These are phyloP conservation scores for Nysson spinosus DNA, from an alignment of 2,888 invertebrate genomes.

Conservation along the genomic window DNA sequence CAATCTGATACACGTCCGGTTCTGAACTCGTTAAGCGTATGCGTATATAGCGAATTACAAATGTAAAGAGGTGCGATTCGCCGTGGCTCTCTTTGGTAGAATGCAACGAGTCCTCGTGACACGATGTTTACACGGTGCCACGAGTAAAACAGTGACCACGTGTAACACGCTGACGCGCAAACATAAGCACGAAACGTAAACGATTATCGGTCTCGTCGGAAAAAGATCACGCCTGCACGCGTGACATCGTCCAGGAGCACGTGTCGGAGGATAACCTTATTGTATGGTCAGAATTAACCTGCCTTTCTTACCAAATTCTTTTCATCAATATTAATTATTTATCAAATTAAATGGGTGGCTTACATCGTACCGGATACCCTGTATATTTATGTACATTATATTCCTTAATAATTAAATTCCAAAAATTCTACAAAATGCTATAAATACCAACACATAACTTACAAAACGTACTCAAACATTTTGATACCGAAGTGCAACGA, in stretches of 20 bases:
- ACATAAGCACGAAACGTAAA: constrained; percentile 59
- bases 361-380: too few relatives aligned
- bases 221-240: constrained; percentile 46
- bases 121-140: constrained; percentile 51
- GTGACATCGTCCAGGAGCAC: constrained; percentile 47
- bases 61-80: constrained; percentile 31
- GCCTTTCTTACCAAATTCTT: too few relatives aligned
- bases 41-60: constrained; percentile 12
- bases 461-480: too few relatives aligned
- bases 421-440: too few relatives aligned
- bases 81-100: constrained; percentile 3
- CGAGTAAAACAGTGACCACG: constrained; percentile 62
- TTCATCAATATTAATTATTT: too few relatives aligned
- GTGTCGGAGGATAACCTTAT: constrained; percentile 39
- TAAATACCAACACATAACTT: too few relatives aligned
- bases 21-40: constrained; percentile 18
- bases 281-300: constrained; percentile 9
- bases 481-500: too few relatives aligned
- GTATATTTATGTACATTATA: too few relatives aligned
- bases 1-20: constrained; percentile 13
- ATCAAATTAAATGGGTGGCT: too few relatives aligned
- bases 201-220: constrained; percentile 42
- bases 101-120: constrained; percentile 31
- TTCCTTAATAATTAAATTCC: too few relatives aligned
- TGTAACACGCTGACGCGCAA: constrained; percentile 63